Evolutionary conservation across 2,888 invertebrate genomes (phyloP).

Genomic region (Leistus spinibarbis): DNA sequence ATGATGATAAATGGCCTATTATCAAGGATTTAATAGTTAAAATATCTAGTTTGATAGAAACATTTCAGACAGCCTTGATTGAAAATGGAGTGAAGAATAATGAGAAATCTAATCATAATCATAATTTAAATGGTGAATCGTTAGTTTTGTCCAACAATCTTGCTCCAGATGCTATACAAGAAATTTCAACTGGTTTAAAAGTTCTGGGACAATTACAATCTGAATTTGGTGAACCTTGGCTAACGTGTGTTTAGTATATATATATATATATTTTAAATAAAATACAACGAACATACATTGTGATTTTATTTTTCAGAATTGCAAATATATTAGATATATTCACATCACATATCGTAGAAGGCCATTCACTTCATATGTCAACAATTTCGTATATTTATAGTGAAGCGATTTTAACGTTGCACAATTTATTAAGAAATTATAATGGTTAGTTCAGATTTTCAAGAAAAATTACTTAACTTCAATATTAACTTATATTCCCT

Average conservation of each 20-base stretch:
- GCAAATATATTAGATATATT: constrained; percentile 19
- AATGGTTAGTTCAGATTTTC: constrained; percentile 6
- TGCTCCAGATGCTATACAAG: not conserved
- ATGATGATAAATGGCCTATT: not conserved
- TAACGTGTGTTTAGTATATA: constrained; percentile 11
- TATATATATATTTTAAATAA: not conserved
- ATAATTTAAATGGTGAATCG: not conserved
- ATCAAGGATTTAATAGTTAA: constrained; percentile 13
- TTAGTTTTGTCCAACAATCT: not conserved
- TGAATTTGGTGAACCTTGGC: not conserved
- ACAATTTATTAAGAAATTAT: constrained; percentile 19
- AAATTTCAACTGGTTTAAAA: not conserved
- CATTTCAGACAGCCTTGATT: constrained; percentile 14
- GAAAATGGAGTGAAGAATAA: constrained; percentile 16
- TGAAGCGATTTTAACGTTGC: constrained; percentile 25
- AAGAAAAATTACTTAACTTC: no score
- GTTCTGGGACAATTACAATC: not conserved
- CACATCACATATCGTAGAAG: not conserved
- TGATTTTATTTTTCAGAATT: constrained; percentile 5
- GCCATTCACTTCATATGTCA: not conserved
- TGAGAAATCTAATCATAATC: not conserved
- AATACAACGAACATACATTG: not conserved
- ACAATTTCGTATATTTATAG: constrained; percentile 13
- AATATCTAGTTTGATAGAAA: not conserved
- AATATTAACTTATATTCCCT: no score